A percentile compares a stretch with the other conserved stretches of the same genome.
These are phyloP conservation scores for Parambassis ranga DNA, from an alignment of 2,797 vertebrate species.

Conservation along the genomic window DNA sequence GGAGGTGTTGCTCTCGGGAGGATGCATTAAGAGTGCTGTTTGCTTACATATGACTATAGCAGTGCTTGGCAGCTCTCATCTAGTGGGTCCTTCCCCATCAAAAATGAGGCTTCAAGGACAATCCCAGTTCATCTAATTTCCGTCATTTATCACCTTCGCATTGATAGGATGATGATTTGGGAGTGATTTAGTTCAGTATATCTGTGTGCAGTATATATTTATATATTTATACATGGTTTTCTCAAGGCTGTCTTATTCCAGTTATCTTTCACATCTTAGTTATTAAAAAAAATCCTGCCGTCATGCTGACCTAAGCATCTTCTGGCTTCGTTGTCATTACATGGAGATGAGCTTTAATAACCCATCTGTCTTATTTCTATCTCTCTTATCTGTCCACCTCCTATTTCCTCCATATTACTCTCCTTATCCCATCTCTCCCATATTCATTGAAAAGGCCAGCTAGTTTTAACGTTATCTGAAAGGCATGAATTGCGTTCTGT, in stretches of 20 bases:
- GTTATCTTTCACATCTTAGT: slow-evolving; percentile 27
- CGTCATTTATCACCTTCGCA: slow-evolving; percentile 42
- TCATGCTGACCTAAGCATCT: background rate
- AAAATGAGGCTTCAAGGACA: slow-evolving; percentile 13
- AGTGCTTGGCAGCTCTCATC: background rate
- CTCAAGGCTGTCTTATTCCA: slow-evolving; percentile 7
- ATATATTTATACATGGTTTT: slow-evolving; percentile 23
- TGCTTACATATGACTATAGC: slow-evolving; percentile 8
- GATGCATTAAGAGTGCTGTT: slow-evolving; percentile 2
- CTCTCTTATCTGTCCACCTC: background rate
- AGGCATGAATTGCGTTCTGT: slow-evolving; percentile 41
- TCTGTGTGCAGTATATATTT: slow-evolving; percentile 35
- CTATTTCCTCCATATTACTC: background rate
- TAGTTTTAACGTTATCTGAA: slow-evolving; percentile 48
- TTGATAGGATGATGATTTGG: slow-evolving; percentile 20
- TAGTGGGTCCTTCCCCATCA: slow-evolving; percentile 5
- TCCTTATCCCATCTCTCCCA: slow-evolving; percentile 1
- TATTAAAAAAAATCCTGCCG: background rate
- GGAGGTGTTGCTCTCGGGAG: slow-evolving; percentile 5
- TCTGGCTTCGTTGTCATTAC: background rate
- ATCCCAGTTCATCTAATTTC: slow-evolving; percentile 22
- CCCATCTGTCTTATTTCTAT: background rate
- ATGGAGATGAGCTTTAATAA: background rate
- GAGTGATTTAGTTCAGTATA: slow-evolving; percentile 36
- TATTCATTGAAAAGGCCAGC: slow-evolving; percentile 19